Evolutionary conservation across 1,140 invertebrate species (phyloP).

Genomic region (Atta texana): DNA sequence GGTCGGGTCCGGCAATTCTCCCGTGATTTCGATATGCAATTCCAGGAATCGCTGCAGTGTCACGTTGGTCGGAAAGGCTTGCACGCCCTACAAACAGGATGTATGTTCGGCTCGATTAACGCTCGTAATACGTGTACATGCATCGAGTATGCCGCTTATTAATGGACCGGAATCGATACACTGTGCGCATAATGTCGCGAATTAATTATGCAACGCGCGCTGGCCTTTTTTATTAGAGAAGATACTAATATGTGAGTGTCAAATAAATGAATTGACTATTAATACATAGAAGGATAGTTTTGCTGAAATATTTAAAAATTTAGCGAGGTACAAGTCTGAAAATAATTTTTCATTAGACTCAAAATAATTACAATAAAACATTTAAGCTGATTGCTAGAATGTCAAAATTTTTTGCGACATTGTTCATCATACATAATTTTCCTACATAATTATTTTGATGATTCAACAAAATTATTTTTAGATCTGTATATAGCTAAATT

Average conservation of each 20-base stretch:
- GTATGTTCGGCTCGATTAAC: constrained; percentile 33
- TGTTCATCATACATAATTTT: too few relatives aligned
- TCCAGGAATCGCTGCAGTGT: constrained; percentile 98
- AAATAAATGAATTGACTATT: neutral
- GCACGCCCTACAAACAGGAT: constrained; percentile 89
- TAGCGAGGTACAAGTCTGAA: too few relatives aligned
- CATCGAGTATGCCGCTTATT: constrained; percentile 21
- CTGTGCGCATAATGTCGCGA: constrained; percentile 25
- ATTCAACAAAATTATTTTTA: too few relatives aligned
- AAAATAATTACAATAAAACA: too few relatives aligned
- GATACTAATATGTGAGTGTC: neutral
- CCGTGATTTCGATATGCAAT: constrained; percentile 97
- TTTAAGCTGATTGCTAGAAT: too few relatives aligned
- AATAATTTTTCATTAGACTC: too few relatives aligned
- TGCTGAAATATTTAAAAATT: too few relatives aligned
- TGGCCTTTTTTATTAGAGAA: constrained; percentile 9
- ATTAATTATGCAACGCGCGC: constrained; percentile 40
- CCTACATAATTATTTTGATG: too few relatives aligned
- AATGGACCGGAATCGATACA: constrained; percentile 20
- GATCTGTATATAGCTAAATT: too few relatives aligned
- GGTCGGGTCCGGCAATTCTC: constrained; percentile 95
- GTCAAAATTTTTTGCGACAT: too few relatives aligned
- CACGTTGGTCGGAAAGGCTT: constrained; percentile 98
- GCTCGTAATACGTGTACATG: constrained; percentile 1
- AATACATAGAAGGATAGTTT: too few relatives aligned